Percentiles rank a stretch among this genome's conserved stretches.
These are phyloP conservation scores for Otis tarda DNA, from an alignment of 2,113 vertebrate species.

Conservation along the genomic window DNA sequence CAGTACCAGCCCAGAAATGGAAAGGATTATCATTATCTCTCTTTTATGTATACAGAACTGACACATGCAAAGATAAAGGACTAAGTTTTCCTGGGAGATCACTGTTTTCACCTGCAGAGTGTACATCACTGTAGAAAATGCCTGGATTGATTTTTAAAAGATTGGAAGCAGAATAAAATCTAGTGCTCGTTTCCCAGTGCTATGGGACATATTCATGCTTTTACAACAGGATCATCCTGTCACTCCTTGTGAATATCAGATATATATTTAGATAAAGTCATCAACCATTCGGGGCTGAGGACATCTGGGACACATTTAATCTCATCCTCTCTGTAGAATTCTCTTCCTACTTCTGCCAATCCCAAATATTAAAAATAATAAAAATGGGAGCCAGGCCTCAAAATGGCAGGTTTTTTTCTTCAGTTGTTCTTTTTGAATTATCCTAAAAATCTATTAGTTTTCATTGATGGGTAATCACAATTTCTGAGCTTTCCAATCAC, in stretches of 20 bases:
- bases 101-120: background rate
- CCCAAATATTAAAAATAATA: background rate
- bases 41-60: background rate
- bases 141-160: background rate
- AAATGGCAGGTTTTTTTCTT: background rate
- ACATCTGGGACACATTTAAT: background rate
- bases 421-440: background rate
- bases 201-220: background rate
- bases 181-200: background rate
- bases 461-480: background rate
- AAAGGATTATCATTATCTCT: background rate
- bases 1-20: background rate
- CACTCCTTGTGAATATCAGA: background rate
- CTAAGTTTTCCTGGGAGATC: background rate
- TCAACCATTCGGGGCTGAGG: background rate
- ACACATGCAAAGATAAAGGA: background rate
- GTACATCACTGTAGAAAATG: background rate
- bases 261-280: background rate
- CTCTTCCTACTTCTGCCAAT: background rate
- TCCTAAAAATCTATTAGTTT: background rate
- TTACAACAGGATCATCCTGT: background rate
- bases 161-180: background rate
- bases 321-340: background rate
- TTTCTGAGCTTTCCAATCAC: background rate
- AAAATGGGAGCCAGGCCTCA: background rate